These are phyloP conservation scores for Drosophila eohydei DNA, from an alignment of 2,888 invertebrate genomes.

Conservation along the genomic window DNA sequence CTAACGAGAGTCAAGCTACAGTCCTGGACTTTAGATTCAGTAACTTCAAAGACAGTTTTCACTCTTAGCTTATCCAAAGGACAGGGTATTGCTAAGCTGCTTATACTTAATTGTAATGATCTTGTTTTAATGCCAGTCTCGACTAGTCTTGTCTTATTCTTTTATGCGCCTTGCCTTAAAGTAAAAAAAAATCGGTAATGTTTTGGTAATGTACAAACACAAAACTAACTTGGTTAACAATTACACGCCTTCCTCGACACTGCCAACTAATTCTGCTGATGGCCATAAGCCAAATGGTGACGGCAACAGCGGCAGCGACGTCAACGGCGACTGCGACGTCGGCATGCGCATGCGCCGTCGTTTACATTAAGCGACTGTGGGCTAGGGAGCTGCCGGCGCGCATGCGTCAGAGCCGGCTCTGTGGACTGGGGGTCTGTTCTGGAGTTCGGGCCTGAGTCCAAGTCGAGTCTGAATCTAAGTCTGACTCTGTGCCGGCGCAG, in stretches of 20 bases:
- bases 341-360: conserved; percentile 76
- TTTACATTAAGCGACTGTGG: conserved; percentile 67
- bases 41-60: neutral
- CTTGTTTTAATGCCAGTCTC: conserved; percentile 16
- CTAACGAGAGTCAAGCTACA: neutral
- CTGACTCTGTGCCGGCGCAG: conserved; percentile 43
- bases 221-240: conserved; percentile 75
- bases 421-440: conserved; percentile 27
- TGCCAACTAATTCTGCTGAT: conserved; percentile 66
- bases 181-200: conserved; percentile 49
- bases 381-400: conserved; percentile 49
- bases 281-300: conserved; percentile 45
- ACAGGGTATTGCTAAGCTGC: neutral
- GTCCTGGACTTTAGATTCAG: neutral
- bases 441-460: conserved; percentile 20
- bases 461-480: conserved; percentile 29
- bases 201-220: conserved; percentile 68
- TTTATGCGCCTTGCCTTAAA: conserved; percentile 21
- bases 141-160: conserved; percentile 14
- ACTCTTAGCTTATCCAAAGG: neutral
- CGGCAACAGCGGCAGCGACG: conserved; percentile 18
- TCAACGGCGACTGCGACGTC: conserved; percentile 40
- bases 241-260: conserved; percentile 73
- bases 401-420: conserved; percentile 69
- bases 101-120: neutral